phyloP scores from a whole-genome alignment of 2,113 vertebrate genomes.

The Poeciliopsis occidentalis region DNA sequence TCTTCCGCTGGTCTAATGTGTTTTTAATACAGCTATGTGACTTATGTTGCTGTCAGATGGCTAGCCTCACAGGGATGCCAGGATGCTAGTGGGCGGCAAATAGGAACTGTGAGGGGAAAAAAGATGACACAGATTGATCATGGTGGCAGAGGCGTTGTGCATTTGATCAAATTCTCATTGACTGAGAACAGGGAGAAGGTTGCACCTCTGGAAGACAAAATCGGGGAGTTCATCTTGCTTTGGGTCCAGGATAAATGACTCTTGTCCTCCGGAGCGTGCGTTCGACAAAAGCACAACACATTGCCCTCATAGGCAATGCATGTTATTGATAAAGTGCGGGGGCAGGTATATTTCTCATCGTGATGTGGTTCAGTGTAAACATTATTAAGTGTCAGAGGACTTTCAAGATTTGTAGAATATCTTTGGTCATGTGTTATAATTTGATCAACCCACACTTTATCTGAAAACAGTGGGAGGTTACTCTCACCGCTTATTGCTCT shows the following conservation, averaged over 20 bases:
- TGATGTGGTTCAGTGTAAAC: background rate
- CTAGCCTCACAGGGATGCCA: conserved; percentile 61
- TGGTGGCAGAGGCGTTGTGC: conserved; percentile 40
- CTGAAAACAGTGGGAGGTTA: conserved; percentile 14
- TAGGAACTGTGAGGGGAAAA: conserved; percentile 41
- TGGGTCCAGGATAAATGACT: conserved; percentile 54
- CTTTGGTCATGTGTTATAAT: conserved; percentile 7
- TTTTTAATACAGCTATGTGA: conserved; percentile 83
- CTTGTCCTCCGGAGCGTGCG: conserved; percentile 22
- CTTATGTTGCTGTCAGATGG: conserved; percentile 79
- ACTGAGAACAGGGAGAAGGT: conserved; percentile 60
- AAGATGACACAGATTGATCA: conserved; percentile 73
- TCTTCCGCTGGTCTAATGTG: conserved; percentile 80
- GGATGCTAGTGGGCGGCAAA: conserved; percentile 63
- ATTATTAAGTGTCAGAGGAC: conserved; percentile 42
- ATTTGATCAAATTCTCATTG: conserved; percentile 76
- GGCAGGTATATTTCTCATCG: conserved; percentile 49
- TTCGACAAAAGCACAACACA: conserved; percentile 53
- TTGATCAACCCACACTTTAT: conserved; percentile 32
- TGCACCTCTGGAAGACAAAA: conserved; percentile 40
- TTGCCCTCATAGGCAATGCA: conserved; percentile 55
- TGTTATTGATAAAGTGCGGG: conserved; percentile 35
- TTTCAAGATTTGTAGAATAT: conserved; percentile 24
- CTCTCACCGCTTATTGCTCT: conserved; percentile 1
- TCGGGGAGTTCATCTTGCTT: conserved; percentile 27